Evolutionary conservation across 2,797 vertebrate species (phyloP), one percentile per base, ranked within the genome.

Genomic region (Alauda arvensis): DNA sequence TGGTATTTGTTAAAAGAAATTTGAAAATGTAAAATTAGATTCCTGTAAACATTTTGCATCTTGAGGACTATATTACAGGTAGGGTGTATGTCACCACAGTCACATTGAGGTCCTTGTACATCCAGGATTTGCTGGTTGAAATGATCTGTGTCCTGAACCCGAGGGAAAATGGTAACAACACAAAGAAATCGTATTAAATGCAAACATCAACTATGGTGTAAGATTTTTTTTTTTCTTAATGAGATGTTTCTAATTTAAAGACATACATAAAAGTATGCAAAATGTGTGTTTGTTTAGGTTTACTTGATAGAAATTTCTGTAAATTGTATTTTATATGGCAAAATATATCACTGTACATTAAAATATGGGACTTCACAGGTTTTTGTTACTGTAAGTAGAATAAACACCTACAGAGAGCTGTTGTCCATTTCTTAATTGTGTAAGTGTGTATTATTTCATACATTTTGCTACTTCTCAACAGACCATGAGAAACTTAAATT

Each of bases 381-480:
- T 96, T 96, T 97, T 97, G 96, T 97, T 97, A 97, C 96, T 96
- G 93, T 95, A 96, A 95, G 95, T 96, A 97, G 96, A 97, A 98
- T 97, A 97, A 98, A 97, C 91, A 95, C 84, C 96, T 95, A 92
- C 94, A 88, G 87, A 93, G 88, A 92, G 49, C 78, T 67, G 59
- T 72, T 89, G 94, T 92, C 55, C 60, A 37, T 61, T 89, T 92
- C 78, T 85, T 46, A 85, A 60, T 68, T 71, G 29, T 65, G 40
- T 51, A 4, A 16, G 24, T 59, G 37, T 74, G 1, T 34, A 1
- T 79, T 65, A 9, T 48, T 93, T 86, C 68, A 39, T 59, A 13
- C 23, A 7, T 48, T 20, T 63, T 60, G 48, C 37, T 45, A 2
- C 62, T 76, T 85, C 14, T 81, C 19, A 23, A 10, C 43, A 68